Evolutionary conservation across 2,888 invertebrate species (phyloP).

Genomic region (Ophion costatus): DNA sequence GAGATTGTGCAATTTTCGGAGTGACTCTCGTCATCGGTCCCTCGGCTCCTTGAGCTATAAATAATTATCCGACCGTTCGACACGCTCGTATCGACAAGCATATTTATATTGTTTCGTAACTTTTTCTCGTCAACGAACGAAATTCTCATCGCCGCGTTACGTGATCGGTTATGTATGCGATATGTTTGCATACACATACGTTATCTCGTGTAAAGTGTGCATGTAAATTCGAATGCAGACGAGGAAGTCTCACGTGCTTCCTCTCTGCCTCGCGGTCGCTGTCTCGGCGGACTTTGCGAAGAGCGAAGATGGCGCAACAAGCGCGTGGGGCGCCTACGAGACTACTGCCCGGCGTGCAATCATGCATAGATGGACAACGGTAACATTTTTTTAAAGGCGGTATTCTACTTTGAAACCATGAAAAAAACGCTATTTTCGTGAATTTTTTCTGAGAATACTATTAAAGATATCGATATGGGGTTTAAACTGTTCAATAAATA

Average conservation of each 20-base stretch:
- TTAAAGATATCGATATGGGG: too few species aligned
- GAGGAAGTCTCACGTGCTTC: conserved; percentile 28
- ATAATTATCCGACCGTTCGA: conserved; percentile 41
- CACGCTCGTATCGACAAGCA: conserved; percentile 26
- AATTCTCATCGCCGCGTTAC: conserved; percentile 26
- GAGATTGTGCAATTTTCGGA: conserved; percentile 49
- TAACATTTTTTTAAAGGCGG: neutral
- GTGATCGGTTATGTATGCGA: conserved; percentile 23
- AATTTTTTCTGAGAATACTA: too few species aligned
- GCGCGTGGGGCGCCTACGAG: conserved; percentile 42
- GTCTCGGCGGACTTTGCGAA: conserved; percentile 5
- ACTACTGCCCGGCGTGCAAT: conserved; percentile 32
- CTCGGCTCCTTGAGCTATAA: conserved; percentile 44
- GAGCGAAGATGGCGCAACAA: conserved; percentile 45
- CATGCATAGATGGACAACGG: conserved; percentile 4
- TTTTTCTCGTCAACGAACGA: conserved; percentile 35
- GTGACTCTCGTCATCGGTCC: conserved; percentile 15
- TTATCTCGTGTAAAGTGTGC: neutral
- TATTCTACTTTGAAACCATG: too few species aligned
- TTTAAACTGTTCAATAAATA: too few species aligned
- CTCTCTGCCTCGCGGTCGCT: neutral
- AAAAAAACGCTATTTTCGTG: too few species aligned
- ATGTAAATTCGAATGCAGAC: conserved; percentile 16
- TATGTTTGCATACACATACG: neutral
- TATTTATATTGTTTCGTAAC: conserved; percentile 50